These are phyloP conservation scores for Mobula hypostoma DNA, from an alignment of 2,113 vertebrate species.

Conservation along the genomic window DNA sequence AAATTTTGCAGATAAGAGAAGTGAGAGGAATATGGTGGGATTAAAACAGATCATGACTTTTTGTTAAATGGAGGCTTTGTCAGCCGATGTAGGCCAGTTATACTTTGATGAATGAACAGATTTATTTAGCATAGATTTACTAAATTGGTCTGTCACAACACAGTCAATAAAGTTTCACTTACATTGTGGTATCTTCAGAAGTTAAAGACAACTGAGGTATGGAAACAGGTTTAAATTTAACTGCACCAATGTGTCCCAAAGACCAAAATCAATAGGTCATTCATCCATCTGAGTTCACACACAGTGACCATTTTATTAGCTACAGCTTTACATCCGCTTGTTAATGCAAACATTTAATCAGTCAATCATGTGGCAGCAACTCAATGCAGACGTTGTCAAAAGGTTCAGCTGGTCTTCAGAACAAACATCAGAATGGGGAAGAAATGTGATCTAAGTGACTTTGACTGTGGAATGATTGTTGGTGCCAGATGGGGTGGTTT, in stretches of 20 bases:
- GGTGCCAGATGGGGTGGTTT: too few species aligned
- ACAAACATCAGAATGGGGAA: too few species aligned
- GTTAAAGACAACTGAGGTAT: neutral
- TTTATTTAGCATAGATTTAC: neutral
- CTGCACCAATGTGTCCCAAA: neutral
- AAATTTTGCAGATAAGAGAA: too few species aligned
- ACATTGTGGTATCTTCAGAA: neutral
- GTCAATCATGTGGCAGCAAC: too few species aligned
- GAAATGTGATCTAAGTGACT: too few species aligned
- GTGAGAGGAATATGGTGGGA: neutral
- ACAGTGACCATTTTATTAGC: too few species aligned
- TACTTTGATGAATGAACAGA: neutral
- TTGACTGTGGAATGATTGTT: too few species aligned
- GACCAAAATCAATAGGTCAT: neutral
- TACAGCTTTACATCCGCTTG: too few species aligned
- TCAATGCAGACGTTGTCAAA: too few species aligned
- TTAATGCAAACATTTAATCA: too few species aligned
- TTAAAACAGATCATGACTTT: neutral
- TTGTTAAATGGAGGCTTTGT: neutral
- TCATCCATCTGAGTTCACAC: neutral
- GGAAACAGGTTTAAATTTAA: neutral
- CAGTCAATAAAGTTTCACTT: neutral
- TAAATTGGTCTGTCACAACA: neutral
- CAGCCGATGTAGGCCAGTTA: neutral
- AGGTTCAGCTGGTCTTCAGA: too few species aligned